Evolutionary conservation across 2,888 invertebrate species (phyloP), one percentile per base, ranked within the genome.

Genomic region (Ophioninae sp.): DNA sequence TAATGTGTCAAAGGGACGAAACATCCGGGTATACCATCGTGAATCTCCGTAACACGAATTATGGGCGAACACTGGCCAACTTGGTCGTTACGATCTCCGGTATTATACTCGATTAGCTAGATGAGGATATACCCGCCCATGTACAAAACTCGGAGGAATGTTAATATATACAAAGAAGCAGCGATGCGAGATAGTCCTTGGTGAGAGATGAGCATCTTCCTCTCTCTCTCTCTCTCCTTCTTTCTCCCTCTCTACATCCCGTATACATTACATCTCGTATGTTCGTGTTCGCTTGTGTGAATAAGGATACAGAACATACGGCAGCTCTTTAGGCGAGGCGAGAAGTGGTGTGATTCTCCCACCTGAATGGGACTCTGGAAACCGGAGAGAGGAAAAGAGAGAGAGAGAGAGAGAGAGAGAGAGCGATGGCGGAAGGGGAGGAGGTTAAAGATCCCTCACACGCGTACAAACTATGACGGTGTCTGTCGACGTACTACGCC

Each of bases 41-140:
- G 17, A 59, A 64, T 30, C 50, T 41, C 30, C 13, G 64, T 62
- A 69, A 20, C 61, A 69, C 44, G 44, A 65, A 50, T 20, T 65
- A 64, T 61, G 23, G 41, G 70, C 56, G 73, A 78, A 62, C n/a
- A 64, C 65, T 69, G 78, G 69, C 62, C 20, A 70, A 69, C 73
- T 70, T 78, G 17, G 64, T 62, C 57, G 50, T 69, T 64, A 68
- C 44, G 44, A 73, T 17, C 67, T 20, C 72, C 85, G 82, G 75
- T 76, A 80, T 84, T 82, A 79, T 79, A 72, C 80, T 82, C 82
- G 79, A 82, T 80, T 67, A 84, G 83, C 80, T 85, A 82, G 85
- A 84, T 78, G 79, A 85, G 84, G 75, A 81, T 62, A 76, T 41
- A 41, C 41, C 41, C 41, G 41, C 41, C 8, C 44, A 17, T 10